These are phyloP conservation scores for Scaptomyza reducta DNA, from an alignment of 2,888 invertebrate species.

Conservation along the genomic window DNA sequence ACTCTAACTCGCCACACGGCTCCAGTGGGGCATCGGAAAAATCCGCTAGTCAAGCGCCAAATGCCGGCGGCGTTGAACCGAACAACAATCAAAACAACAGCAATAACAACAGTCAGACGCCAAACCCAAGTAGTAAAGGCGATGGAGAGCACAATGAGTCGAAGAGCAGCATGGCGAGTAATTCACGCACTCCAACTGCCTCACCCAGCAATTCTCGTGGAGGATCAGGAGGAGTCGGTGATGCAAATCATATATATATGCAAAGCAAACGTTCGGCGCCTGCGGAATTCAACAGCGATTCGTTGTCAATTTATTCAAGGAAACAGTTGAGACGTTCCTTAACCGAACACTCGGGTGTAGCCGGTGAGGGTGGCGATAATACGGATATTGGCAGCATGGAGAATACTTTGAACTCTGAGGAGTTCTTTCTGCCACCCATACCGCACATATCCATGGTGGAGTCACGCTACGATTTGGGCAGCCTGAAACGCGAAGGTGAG, in stretches of 20 bases:
- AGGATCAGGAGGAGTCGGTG: constrained; percentile 12
- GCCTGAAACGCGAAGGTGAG: constrained; percentile 82
- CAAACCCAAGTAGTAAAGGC: constrained; percentile 37
- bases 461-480: constrained; percentile 81
- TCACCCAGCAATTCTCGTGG: constrained; percentile 59
- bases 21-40: constrained; percentile 74
- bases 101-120: constrained; percentile 36
- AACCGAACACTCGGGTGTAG: constrained; percentile 58
- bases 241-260: constrained; percentile 45
- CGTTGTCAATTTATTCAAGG: constrained; percentile 82
- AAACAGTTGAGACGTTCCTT: constrained; percentile 80
- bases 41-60: constrained; percentile 68
- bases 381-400: constrained; percentile 81
- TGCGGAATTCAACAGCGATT: constrained; percentile 79
- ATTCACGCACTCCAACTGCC: constrained; percentile 60
- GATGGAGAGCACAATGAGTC: constrained; percentile 53
- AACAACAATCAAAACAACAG: constrained; percentile 42
- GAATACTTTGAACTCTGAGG: constrained; percentile 80
- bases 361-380: constrained; percentile 63
- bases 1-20: constrained; percentile 70
- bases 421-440: constrained; percentile 83
- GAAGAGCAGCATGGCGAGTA: constrained; percentile 52
- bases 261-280: constrained; percentile 74
- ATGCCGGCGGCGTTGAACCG: constrained; percentile 50
- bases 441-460: constrained; percentile 84